These are phyloP conservation scores for Diacarnus erythraeanus DNA, from an alignment of 37 sponge, comb jelly and placozoan species.

Conservation along the genomic window DNA sequence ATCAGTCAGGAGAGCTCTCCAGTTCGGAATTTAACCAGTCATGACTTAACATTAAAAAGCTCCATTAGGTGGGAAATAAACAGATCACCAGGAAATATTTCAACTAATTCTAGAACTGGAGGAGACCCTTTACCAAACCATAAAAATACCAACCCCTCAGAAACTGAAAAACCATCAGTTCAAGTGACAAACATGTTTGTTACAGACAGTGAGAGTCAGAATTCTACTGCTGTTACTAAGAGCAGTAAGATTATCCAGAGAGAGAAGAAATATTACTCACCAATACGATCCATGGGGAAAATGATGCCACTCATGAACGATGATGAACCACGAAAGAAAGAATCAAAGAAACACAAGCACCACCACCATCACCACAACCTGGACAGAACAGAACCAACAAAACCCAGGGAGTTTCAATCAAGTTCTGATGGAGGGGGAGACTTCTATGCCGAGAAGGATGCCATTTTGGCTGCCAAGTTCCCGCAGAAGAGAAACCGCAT, in stretches of 20 bases:
- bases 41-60: too few relatives aligned
- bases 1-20: too few relatives aligned
- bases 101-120: background rate
- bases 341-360: background rate
- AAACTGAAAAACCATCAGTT: background rate
- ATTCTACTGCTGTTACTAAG: background rate
- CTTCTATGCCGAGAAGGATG: constrained; percentile 37
- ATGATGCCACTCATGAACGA: constrained; percentile 7
- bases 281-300: background rate
- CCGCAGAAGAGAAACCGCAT: constrained; percentile 66
- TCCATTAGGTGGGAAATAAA: background rate
- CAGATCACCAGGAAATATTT: background rate
- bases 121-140: background rate
- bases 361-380: background rate
- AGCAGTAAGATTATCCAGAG: background rate
- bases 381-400: background rate
- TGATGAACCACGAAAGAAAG: background rate
- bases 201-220: background rate
- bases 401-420: background rate
- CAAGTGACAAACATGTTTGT: background rate
- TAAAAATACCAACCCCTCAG: background rate
- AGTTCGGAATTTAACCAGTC: too few relatives aligned
- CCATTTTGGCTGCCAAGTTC: constrained; percentile 69
- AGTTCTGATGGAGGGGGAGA: background rate
- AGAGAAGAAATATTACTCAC: background rate